Base-by-base conservation (phyloP, 2,888 invertebrate genomes). In the Nowickia ferox region DNA sequence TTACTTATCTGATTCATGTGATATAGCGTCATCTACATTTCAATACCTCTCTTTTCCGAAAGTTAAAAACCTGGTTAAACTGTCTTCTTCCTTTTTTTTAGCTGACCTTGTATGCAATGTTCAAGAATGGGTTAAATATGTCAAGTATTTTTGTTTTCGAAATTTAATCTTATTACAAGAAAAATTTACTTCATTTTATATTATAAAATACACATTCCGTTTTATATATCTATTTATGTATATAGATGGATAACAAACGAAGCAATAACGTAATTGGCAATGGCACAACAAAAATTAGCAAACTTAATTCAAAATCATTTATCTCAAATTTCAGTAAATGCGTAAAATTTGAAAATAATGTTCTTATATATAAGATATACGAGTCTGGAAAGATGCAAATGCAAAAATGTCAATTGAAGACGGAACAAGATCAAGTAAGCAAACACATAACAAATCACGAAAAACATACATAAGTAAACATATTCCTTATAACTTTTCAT, bases 391-490 rank as follows among this genome's bases (percentile, higher is more conserved):
- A 87, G 63, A 66, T 85, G 46, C 66, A 78, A 48, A 78, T 87
- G 9, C 69, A 83, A 80, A 85, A 83, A 59, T 76, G 87, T 42
- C 63, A 48, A 38, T 40, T 88, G 15, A 86, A 83, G 76, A 80
- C 83, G 8, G 88, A 88, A 55, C 86, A 88, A 57, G 87, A 87
- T 63, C 88, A 88, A 71, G 87, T 87, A 42, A 55, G 15, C 30
- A 19, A 5, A 44, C 13, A 42, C n/a, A 42, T 10, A 9, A n/a
- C n/a, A n/a, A 4, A 10, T 2, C 2, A 38, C 38, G 1, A 38
- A n/a, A 42, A 9, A 48, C 17, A 8, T 6, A n/a, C 1, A 38
- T n/a, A n/a, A 57, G 46, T 46, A 42, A 13, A 51, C 0, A 22
- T 9, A 15, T 68, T n/a, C 19, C 17, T n/a, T 13, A 17, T 9